Base-by-base conservation (phyloP, 2,888 invertebrate genomes). In the Smittia aterrima region DNA sequence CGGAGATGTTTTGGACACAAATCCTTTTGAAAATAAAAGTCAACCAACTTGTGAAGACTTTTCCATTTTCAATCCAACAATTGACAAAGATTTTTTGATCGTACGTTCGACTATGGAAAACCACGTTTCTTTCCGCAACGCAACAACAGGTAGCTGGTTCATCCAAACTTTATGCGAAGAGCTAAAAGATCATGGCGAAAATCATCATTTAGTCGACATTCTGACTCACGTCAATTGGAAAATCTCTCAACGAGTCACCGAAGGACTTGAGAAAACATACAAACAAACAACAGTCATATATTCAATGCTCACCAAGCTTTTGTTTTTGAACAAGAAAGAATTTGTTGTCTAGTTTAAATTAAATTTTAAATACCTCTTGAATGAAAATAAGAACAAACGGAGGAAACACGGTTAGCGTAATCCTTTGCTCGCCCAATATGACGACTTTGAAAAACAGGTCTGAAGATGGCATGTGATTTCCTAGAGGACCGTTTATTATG, bases 111-210 rank as follows among this genome's bases (percentile, higher is more conserved):
- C 86, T 4, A 75, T 81, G 32, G 79, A 80, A 80, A 86, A 85
- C 70, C 82, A 83, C 76, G 86, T 83, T 76, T 84, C 87, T 1
- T 86, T 85, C 82, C 88, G 96, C 73, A 97, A 96, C 80, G 93
- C 95, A 27, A 92, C 92, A 25, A 89, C 92, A 76, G 97, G 97
- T 1, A 96, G 97, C 0, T 98, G 97, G 97, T 98, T 96, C 80
- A 92, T 98, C 84, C 97, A 97, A 83, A 91, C 96, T 0, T 84
- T 98, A 27, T 93, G 93, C 80, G 87, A 90, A 32, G 93, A 95
- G 79, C 81, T 97, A 68, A 87, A 89, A 75, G 87, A 88, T 76
- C 87, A 90, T 80, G 92, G 90, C 7, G 86, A 86, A 38, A 7
- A 4, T 38, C 38, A 38, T 38, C 4, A 38, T 38, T 7, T 38